Evolutionary conservation across 2,888 invertebrate genomes (phyloP).

Genomic region (Macroteleia sp.): DNA sequence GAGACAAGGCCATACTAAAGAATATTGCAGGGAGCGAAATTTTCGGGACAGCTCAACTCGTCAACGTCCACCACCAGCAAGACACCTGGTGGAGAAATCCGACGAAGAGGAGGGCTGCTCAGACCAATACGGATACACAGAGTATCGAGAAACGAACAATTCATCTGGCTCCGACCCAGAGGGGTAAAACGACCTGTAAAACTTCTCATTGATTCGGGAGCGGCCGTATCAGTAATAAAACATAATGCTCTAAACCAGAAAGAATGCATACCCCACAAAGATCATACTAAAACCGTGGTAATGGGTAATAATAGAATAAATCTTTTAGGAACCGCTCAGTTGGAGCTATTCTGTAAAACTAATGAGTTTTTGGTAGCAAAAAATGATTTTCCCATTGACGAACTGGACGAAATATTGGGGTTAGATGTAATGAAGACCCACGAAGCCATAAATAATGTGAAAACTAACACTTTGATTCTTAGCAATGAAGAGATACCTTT

Average conservation of each 20-base stretch:
- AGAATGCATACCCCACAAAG: not conserved
- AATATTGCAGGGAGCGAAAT: conserved; percentile 8
- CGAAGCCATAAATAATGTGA: not conserved
- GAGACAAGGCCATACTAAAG: not conserved
- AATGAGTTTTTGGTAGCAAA: not conserved
- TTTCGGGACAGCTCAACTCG: not conserved
- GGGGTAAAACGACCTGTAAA: conserved; percentile 6
- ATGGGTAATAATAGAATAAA: not conserved
- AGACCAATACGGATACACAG: not conserved
- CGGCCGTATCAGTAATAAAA: conserved; percentile 3
- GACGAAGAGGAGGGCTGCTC: not conserved
- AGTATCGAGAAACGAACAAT: not conserved
- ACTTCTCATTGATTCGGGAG: conserved; percentile 2
- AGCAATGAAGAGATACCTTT: not conserved
- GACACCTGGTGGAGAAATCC: not conserved
- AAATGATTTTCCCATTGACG: conserved; percentile 3
- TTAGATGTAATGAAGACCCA: not conserved
- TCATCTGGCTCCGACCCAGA: conserved; percentile 13
- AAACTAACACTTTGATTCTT: not conserved
- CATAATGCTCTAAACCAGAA: not conserved
- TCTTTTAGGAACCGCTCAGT: not conserved
- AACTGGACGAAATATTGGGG: not conserved
- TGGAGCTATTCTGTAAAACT: not conserved
- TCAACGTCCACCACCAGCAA: conserved; percentile 5
- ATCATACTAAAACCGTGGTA: not conserved